Percentiles rank a stretch among this genome's conserved stretches.
phyloP scores from a whole-genome alignment of 2,888 invertebrate genomes.

The Amphipoea lucens region DNA sequence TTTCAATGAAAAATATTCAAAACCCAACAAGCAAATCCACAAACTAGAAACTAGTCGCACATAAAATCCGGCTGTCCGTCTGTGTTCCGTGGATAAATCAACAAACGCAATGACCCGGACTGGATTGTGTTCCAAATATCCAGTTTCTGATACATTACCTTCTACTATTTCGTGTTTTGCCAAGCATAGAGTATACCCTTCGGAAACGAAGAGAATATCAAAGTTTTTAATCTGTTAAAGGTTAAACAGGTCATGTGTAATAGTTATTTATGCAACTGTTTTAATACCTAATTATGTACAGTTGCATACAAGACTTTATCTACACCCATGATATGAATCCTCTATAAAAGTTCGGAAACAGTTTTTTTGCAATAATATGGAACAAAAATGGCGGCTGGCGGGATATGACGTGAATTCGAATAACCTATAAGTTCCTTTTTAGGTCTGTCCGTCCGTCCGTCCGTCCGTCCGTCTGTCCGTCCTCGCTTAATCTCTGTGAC shows the following conservation, averaged over 20 bases:
- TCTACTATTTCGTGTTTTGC: constrained; percentile 44
- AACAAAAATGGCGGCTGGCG: too few species aligned
- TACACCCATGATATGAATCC: too few species aligned
- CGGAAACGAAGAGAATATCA: constrained; percentile 22
- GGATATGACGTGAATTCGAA: too few species aligned
- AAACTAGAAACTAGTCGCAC: constrained; percentile 19
- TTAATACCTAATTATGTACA: too few species aligned
- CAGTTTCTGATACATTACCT: constrained; percentile 59
- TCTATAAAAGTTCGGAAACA: too few species aligned
- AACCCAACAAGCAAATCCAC: not conserved
- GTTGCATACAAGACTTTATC: too few species aligned
- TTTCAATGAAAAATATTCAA: not conserved
- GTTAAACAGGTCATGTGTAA: constrained; percentile 3
- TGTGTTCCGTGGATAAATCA: constrained; percentile 58
- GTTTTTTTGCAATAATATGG: too few species aligned
- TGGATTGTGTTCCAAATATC: constrained; percentile 59
- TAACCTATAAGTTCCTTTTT: too few species aligned
- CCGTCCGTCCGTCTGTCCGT: too few species aligned
- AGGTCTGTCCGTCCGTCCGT: too few species aligned
- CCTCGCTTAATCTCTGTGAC: too few species aligned
- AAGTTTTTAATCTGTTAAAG: constrained; percentile 20
- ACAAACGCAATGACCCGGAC: constrained; percentile 54
- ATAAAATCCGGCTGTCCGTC: constrained; percentile 56
- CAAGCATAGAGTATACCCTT: constrained; percentile 12
- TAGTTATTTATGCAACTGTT: too few species aligned